Conservation (phyloP, 2,888 invertebrate genomes). For the Cephus runcator region DNA sequence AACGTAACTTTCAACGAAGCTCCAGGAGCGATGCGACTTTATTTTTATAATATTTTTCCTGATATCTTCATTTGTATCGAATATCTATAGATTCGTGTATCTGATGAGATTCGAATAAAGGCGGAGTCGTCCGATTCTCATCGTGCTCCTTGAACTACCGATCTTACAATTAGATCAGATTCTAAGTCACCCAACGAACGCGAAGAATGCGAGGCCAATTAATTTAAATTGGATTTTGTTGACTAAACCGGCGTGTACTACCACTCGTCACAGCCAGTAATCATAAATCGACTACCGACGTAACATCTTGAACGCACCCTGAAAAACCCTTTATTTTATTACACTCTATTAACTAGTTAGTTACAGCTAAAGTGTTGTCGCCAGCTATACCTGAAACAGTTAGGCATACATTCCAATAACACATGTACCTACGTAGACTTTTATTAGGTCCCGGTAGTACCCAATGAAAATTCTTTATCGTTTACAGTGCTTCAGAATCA, state of each 20-base stretch:
- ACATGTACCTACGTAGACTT: neutral
- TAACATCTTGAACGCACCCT: neutral
- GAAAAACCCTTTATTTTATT: neutral
- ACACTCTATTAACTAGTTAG: neutral
- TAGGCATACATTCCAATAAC: neutral
- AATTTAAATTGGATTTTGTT: slow-evolving; percentile 21
- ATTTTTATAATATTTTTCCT: neutral
- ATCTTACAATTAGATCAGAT: neutral
- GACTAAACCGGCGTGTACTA: slow-evolving; percentile 1
- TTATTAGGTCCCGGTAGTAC: neutral
- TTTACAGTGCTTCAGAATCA: neutral
- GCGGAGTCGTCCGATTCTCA: neutral
- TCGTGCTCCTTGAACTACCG: neutral
- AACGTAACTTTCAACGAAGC: neutral
- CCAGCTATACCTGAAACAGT: neutral
- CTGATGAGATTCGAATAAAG: neutral
- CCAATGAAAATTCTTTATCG: neutral
- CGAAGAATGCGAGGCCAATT: slow-evolving; percentile 20
- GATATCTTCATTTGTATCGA: neutral
- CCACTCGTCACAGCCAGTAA: neutral
- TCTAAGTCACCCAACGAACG: neutral
- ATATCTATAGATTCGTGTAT: neutral
- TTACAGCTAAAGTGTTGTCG: neutral
- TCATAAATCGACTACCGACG: neutral
- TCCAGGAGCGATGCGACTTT: neutral